Conservation (phyloP, 2,797 vertebrate genomes). For the Pangasius djambal region DNA sequence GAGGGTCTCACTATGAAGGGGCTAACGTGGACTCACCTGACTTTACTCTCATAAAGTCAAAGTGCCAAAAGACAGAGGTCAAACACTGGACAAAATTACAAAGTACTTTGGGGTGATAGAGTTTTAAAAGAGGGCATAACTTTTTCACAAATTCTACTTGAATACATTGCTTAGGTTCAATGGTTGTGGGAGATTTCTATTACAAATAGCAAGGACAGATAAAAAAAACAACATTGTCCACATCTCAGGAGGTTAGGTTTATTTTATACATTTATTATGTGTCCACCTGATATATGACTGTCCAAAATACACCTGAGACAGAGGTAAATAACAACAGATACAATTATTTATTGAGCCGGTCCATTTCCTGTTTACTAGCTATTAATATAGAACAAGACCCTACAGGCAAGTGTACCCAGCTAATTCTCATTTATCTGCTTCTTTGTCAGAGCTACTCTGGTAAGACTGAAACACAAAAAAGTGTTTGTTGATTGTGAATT, state of each 20-base stretch:
- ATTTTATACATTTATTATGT: not conserved
- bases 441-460: conserved; percentile 45
- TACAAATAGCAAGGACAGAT: not conserved
- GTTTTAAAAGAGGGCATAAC: not conserved
- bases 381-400: conserved; percentile 40
- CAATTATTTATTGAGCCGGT: not conserved
- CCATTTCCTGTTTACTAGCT: conserved; percentile 42
- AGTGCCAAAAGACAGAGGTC: not conserved
- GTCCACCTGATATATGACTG: not conserved
- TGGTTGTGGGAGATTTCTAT: not conserved
- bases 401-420: conserved; percentile 37
- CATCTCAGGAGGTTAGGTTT: not conserved
- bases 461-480: conserved; percentile 37
- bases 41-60: not conserved
- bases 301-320: not conserved
- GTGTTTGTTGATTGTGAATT: conserved; percentile 50
- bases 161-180: not conserved
- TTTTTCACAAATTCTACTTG: not conserved
- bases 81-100: not conserved
- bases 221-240: not conserved
- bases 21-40: not conserved
- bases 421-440: conserved; percentile 57
- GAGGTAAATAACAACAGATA: not conserved
- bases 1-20: not conserved
- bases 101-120: not conserved